Evolutionary conservation across 1,140 invertebrate species (phyloP), one percentile per base, ranked within the genome.

Genomic region (Pentalonia nigronervosa): DNA sequence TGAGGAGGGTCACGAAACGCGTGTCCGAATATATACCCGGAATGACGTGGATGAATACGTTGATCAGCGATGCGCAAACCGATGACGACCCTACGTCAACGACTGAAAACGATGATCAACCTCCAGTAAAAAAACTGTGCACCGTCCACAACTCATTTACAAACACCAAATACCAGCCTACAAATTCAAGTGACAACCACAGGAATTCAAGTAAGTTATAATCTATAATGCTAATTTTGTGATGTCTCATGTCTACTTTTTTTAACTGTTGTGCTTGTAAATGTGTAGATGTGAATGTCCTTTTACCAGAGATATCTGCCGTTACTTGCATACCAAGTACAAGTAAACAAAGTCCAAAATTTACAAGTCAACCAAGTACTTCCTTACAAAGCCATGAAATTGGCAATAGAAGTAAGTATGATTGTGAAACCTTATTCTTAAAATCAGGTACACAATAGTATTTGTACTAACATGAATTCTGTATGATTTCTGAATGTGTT

Each of bases 11-110:
- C 41, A 91, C 94, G 7, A 93, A 91, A 93, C 94, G 94, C 30
- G 93, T 94, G 89, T 93, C 94, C 41, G 94, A 93, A 45, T 89
- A 94, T 6, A 67, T 94, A 34, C 94, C 94, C 7, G 94, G 94
- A 60, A 53, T 89, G n/a, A 88, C 94, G 45, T 94, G 94, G 94
- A 88, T 94, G 34, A 94, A 93, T 53, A 89, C 86, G 56, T 93
- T 94, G 92, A 84, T 94, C 34, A 36, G 48, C 14, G 91, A 93
- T n/a, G 7, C 91, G 23, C 81, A 50, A 14, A 34, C 81, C 4
- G 34, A n/a, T 23, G 48, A 93, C 45, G 81, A 86, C 34, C 48
- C 76, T 14, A 34, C 76, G 9, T 48, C 81, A n/a, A n/a, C 21
- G 25, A 67, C 25, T 7, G 81, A 93, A 56, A 84, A 25, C 7